Evolutionary conservation across 2,797 vertebrate genomes (phyloP).

Genomic region (Dromococcyx pavoninus): DNA sequence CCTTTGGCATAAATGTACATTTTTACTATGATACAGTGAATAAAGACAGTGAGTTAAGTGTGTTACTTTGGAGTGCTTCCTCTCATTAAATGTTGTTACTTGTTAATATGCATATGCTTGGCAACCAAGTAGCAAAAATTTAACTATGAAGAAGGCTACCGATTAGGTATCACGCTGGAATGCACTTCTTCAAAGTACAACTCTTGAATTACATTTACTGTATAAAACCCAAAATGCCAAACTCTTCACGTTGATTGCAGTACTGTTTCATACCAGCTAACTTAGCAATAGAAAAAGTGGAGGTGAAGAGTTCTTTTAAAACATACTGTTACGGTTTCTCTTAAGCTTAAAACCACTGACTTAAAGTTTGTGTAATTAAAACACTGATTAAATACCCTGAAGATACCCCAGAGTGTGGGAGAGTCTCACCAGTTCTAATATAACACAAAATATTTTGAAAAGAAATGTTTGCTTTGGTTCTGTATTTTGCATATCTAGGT

Average conservation of each 20-base stretch:
- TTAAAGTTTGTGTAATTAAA: constrained; percentile 29
- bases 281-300: neutral
- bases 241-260: neutral
- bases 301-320: neutral
- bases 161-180: neutral
- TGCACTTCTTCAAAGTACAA: neutral
- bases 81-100: constrained; percentile 25
- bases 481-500: neutral
- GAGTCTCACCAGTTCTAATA: neutral
- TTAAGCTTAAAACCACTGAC: neutral
- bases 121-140: constrained; percentile 17
- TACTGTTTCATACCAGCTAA: constrained; percentile 5
- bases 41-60: constrained; percentile 8
- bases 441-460: constrained; percentile 32
- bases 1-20: constrained; percentile 23
- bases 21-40: constrained; percentile 17
- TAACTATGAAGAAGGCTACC: constrained; percentile 8
- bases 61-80: constrained; percentile 13
- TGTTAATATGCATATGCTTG: constrained; percentile 50
- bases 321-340: neutral
- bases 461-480: neutral
- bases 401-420: neutral
- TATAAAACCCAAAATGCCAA: neutral
- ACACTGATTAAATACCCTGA: neutral
- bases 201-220: neutral